phyloP scores from a whole-genome alignment of 2,888 invertebrate species.

The Melangyna quadrimaculata region DNA sequence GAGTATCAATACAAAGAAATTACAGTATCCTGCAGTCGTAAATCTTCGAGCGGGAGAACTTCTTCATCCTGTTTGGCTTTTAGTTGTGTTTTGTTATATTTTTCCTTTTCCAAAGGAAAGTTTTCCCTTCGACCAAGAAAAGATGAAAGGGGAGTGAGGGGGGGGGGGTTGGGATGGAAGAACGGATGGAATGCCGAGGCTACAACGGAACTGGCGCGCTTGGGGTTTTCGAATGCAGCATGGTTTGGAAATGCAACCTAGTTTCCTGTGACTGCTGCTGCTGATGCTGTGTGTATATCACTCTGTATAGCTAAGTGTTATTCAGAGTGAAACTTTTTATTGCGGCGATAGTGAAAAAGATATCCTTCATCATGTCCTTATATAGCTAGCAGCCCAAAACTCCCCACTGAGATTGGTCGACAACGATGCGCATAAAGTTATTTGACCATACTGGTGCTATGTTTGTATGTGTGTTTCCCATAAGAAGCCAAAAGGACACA shows the following conservation, averaged over 20 bases:
- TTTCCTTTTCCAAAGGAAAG: slow-evolving; percentile 3
- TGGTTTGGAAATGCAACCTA: slow-evolving; percentile 40
- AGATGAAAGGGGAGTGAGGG: neutral
- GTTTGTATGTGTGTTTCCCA: neutral
- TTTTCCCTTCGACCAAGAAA: neutral
- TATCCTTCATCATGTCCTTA: slow-evolving; percentile 53
- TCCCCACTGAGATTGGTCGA: neutral
- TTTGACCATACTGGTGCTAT: slow-evolving; percentile 43
- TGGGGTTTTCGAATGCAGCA: slow-evolving; percentile 35
- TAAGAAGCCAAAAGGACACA: neutral
- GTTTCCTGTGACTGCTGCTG: slow-evolving; percentile 25
- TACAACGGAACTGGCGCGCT: slow-evolving; percentile 58
- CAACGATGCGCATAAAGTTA: slow-evolving; percentile 59
- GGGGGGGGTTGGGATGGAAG: too few relatives aligned
- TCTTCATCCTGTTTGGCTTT: slow-evolving; percentile 54
- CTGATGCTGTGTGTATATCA: neutral
- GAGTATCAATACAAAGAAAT: slow-evolving; percentile 59
- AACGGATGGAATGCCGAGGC: neutral
- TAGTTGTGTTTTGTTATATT: slow-evolving; percentile 16
- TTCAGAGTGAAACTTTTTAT: slow-evolving; percentile 53
- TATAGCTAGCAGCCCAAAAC: neutral
- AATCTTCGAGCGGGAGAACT: slow-evolving; percentile 46
- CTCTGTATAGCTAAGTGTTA: slow-evolving; percentile 18
- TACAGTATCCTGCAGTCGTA: slow-evolving; percentile 69
- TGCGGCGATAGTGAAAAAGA: slow-evolving; percentile 63